These are phyloP conservation scores for Nephila pilipes DNA, from an alignment of 1,140 invertebrate genomes.

Conservation along the genomic window DNA sequence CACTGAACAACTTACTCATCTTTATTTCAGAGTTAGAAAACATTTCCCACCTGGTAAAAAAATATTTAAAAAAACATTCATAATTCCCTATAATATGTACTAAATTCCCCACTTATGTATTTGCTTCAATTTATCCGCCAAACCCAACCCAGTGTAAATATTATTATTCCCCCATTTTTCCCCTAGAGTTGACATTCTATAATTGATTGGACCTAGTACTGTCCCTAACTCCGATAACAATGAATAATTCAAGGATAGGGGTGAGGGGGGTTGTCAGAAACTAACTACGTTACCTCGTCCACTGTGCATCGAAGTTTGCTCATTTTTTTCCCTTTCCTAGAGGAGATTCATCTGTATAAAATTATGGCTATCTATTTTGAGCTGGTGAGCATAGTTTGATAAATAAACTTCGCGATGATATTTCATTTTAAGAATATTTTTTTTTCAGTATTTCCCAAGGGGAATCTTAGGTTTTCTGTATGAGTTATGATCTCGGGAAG, in stretches of 20 bases:
- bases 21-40: not conserved
- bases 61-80: not conserved
- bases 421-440: constrained; percentile 52
- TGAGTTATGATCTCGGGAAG: constrained; percentile 12
- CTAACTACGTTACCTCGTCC: constrained; percentile 47
- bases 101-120: constrained; percentile 45
- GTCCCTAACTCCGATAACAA: constrained; percentile 55
- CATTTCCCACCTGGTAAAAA: not conserved
- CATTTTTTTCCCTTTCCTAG: not conserved
- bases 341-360: constrained; percentile 52
- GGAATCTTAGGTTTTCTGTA: not conserved
- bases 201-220: constrained; percentile 48
- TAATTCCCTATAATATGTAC: constrained; percentile 13
- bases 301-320: constrained; percentile 26
- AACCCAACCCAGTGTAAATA: constrained; percentile 49
- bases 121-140: constrained; percentile 8
- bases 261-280: constrained; percentile 8
- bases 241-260: constrained; percentile 44
- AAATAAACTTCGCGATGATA: constrained; percentile 61
- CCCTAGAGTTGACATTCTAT: constrained; percentile 48
- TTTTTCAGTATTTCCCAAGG: not conserved
- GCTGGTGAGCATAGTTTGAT: constrained; percentile 24
- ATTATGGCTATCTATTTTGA: constrained; percentile 59
- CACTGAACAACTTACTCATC: not conserved
- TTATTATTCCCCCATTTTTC: constrained; percentile 30